Evolutionary conservation across 2,888 invertebrate species (phyloP).

Genomic region (Agonopterix arenella): DNA sequence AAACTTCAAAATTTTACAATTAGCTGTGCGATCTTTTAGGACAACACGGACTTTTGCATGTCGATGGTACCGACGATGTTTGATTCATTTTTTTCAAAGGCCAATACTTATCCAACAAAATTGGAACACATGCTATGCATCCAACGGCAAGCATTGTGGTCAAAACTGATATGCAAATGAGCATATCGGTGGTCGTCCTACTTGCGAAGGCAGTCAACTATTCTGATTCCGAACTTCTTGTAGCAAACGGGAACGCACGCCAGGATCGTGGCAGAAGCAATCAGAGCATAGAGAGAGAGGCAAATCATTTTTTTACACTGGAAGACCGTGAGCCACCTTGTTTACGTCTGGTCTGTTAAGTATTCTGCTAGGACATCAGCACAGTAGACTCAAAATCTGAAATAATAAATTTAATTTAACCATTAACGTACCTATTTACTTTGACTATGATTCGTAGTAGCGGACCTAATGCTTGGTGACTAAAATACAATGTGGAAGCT

Average conservation of each 20-base stretch:
- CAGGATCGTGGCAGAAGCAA: constrained; percentile 54
- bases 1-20: neutral
- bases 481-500: too few relatives aligned
- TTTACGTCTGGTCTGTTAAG: neutral
- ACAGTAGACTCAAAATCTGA: neutral
- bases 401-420: too few relatives aligned
- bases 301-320: constrained; percentile 55
- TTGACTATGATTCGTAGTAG: neutral
- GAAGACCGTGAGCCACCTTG: constrained; percentile 7
- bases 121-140: constrained; percentile 5
- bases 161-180: neutral
- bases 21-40: neutral
- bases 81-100: neutral
- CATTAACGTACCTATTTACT: too few relatives aligned
- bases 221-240: constrained; percentile 39
- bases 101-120: constrained; percentile 2
- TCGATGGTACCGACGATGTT: neutral
- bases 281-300: constrained; percentile 55
- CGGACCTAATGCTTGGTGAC: too few relatives aligned
- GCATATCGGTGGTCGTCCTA: neutral
- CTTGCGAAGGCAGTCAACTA: constrained; percentile 5
- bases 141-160: neutral
- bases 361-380: neutral
- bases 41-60: constrained; percentile 8
- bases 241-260: constrained; percentile 61